These are phyloP conservation scores for Amphiura filiformis DNA, from an alignment of 35 echinoderm and acorn worm species.

Conservation along the genomic window DNA sequence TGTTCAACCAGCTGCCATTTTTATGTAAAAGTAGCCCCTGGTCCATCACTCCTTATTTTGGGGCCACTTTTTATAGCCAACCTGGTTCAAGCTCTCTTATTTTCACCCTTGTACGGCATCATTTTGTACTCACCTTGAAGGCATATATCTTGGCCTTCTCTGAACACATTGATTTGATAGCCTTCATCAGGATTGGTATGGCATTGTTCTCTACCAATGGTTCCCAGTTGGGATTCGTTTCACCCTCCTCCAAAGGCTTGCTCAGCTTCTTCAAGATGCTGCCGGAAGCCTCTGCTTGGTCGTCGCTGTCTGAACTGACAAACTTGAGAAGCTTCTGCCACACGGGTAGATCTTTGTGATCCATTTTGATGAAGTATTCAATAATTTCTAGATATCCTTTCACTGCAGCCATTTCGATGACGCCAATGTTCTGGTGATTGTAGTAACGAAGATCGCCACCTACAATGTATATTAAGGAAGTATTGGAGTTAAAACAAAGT, in stretches of 20 bases:
- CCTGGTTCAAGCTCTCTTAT: too few species aligned
- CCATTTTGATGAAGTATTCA: conserved; percentile 71
- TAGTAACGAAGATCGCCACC: conserved; percentile 77
- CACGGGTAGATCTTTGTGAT: conserved; percentile 76
- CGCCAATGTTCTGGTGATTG: conserved; percentile 78
- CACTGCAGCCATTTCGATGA: conserved; percentile 46
- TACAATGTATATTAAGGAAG: too few species aligned
- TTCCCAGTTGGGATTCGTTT: conserved; percentile 45
- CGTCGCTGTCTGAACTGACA: conserved; percentile 69
- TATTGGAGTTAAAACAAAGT: too few species aligned
- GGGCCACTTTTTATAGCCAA: too few species aligned
- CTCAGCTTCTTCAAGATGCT: conserved; percentile 76
- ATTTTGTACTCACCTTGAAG: conserved; percentile 31
- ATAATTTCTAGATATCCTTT: conserved; percentile 61
- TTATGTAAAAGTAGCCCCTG: too few species aligned
- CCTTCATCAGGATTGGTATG: conserved; percentile 66
- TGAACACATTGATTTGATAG: conserved; percentile 70
- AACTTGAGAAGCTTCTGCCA: conserved; percentile 84
- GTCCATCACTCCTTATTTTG: too few species aligned
- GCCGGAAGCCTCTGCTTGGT: conserved; percentile 74
- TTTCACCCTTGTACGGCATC: too few species aligned
- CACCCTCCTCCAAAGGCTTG: conserved; percentile 28
- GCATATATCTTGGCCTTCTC: conserved; percentile 78
- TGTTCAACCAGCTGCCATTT: too few species aligned
- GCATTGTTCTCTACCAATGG: conserved; percentile 50